Evolutionary conservation across 2,888 invertebrate species (phyloP), one percentile per base, ranked within the genome.

Genomic region (Plebejus melissa): DNA sequence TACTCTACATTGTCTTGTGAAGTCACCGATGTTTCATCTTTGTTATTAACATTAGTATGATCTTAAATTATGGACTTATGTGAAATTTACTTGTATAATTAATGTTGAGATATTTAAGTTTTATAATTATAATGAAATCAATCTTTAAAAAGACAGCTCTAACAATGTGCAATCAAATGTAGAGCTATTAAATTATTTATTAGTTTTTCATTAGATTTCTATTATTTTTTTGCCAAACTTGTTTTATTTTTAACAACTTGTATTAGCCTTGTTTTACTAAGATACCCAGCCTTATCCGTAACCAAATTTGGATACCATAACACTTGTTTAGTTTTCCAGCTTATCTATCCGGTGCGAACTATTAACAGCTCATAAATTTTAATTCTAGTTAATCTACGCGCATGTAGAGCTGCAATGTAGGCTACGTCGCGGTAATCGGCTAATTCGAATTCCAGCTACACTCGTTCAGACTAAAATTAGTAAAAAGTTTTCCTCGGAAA

Each of bases 261-360:
- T 71, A 4, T n/a, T 28, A 5, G 50, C 2, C 28, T 71, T 41
- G 41, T 22, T 54, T 46, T 46, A 32, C 28, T 50, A 46, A 9
- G 71, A 6, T 41, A 46, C n/a, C 50, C 50, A 69, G 4, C 32
- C 32, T 69, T 65, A 50, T 74, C 60, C 69, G 28, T 50, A 41
- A 74, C 69, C 41, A 75, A 50, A 69, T 75, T 75, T 46, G 69
- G 50, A 50, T 69, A 71, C 70, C 70, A 76, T 78, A 79, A 78
- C 78, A 79, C 78, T 76, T 76, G 79, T 78, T 76, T 77, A 85
- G 83, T 84, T 86, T 83, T 86, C 87, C 86, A 86, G 84, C 88
- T 91, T 91, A 90, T 91, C 90, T 88, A 84, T 87, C 83, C 85
- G 83, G 83, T 83, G 86, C 87, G 87, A 90, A 89, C 88, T 88